Conservation (phyloP, 2,888 invertebrate genomes). For the Drosophila seclusa region DNA sequence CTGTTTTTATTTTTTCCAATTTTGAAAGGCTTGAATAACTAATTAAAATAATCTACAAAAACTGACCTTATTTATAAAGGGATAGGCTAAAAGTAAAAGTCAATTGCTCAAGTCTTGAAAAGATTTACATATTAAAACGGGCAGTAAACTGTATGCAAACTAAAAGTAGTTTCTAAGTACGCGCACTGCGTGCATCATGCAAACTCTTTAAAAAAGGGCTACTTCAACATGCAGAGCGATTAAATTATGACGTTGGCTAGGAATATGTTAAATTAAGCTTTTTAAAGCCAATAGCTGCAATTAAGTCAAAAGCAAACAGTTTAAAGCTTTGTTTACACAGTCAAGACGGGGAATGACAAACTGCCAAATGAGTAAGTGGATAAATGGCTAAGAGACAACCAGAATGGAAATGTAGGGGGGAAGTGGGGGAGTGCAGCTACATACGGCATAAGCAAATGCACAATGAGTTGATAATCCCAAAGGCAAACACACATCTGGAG, state of each 20-base stretch:
- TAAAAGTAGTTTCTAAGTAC: not conserved
- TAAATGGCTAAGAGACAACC: conserved; percentile 46
- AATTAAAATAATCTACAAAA: not conserved
- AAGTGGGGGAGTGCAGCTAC: conserved; percentile 3
- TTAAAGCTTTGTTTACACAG: conserved; percentile 42
- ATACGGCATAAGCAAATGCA: conserved; percentile 50
- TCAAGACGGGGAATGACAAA: conserved; percentile 36
- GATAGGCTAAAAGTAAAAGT: not conserved
- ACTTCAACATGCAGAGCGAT: not conserved
- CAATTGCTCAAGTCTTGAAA: not conserved
- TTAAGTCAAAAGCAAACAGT: conserved; percentile 55
- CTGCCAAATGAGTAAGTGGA: conserved; percentile 61
- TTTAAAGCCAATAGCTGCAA: conserved; percentile 54
- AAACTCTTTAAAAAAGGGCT: not conserved
- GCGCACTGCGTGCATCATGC: not conserved
- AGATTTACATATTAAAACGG: not conserved
- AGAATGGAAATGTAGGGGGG: not conserved
- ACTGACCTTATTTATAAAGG: not conserved
- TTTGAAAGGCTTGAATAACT: not conserved
- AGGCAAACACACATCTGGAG: conserved; percentile 58
- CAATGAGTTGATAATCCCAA: conserved; percentile 80
- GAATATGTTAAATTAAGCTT: conserved; percentile 29
- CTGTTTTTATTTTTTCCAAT: not conserved
- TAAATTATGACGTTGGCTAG: conserved; percentile 5
- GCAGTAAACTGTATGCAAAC: not conserved